Base-by-base conservation (phyloP, 2,113 vertebrate genomes). In the Muntiacus muntjak region DNA sequence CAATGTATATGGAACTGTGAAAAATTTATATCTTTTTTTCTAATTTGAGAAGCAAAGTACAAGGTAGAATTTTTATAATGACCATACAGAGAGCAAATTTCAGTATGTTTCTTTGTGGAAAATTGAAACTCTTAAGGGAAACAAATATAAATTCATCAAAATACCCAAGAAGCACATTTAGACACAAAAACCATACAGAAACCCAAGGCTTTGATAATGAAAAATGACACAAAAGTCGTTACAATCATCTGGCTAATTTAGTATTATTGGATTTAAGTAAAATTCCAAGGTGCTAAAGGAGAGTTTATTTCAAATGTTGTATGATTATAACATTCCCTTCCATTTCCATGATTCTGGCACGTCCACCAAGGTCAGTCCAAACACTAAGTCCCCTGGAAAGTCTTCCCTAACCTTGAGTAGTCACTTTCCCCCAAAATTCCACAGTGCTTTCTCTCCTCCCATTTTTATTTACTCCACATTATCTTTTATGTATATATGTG, bases 31-130 rank as follows among this genome's bases (percentile, higher is more conserved):
- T 83, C 25, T 94, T 19, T 81, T 79, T 33, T 81, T 12, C 45
- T 95, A 97, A 95, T 52, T n/a, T 30, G 30, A 62, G 93, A 81
- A 87, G 40, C n/a, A 94, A 92, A 95, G 10, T 55, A n/a, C 47
- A 93, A 96, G 47, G n/a, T 87, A 78, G 23, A 95, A 60, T 91
- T 87, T 90, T 85, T 87, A 64, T 40, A 76, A 87, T 58, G 71
- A 79, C 58, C 17, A 60, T 52, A 57, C 2, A 33, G 36, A 89
- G 15, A 87, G 40, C 55, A 94, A 60, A 43, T 86, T 92, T 90
- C 36, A 86, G 47, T 26, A 40, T 64, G 15, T 57, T 94, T 94
- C 58, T 79, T 79, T 43, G 5, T 19, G 28, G 57, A 28, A 86
- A 79, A 40, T 21, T 86, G 62, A 93, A 97, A 94, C 7, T 84